phyloP scores from a whole-genome alignment of 2,888 invertebrate species.

The Drosophila paracracens region DNA sequence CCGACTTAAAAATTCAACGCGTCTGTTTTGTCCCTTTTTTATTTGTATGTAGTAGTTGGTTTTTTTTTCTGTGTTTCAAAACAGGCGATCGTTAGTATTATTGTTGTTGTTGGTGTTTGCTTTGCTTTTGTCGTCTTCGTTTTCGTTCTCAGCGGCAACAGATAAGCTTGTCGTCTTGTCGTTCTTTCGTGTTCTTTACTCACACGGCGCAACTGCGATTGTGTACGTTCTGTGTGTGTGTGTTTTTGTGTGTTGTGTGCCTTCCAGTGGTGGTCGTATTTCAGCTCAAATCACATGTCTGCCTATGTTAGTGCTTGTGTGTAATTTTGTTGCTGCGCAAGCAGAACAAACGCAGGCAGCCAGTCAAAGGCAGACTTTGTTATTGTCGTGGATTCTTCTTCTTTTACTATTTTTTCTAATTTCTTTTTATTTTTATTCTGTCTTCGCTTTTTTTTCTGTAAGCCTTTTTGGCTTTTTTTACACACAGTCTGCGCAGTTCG shows the following conservation, averaged over 20 bases:
- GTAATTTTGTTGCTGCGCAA: conserved; percentile 73
- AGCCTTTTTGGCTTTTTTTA: conserved; percentile 31
- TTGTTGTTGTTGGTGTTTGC: conserved; percentile 61
- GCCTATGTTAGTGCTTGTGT: conserved; percentile 34
- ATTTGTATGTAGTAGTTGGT: conserved; percentile 8
- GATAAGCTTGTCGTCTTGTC: conserved; percentile 67
- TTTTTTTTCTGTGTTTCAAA: conserved; percentile 48
- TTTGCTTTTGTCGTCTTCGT: conserved; percentile 77
- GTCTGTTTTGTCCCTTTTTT: conserved; percentile 51
- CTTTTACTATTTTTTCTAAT: conserved; percentile 5
- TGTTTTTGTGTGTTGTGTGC: conserved; percentile 32
- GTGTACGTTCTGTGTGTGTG: conserved; percentile 7
- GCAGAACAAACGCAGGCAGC: conserved; percentile 47
- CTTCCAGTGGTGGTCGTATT: conserved; percentile 70
- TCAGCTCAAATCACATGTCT: conserved; percentile 73
- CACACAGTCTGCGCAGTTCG: background rate
- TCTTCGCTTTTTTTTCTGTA: conserved; percentile 4
- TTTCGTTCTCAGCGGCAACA: conserved; percentile 52
- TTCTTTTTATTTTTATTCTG: conserved; percentile 16
- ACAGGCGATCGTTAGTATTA: conserved; percentile 56
- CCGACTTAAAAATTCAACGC: conserved; percentile 39
- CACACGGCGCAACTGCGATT: conserved; percentile 33
- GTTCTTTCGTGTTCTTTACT: conserved; percentile 58
- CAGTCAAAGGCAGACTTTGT: conserved; percentile 49
- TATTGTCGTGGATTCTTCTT: conserved; percentile 41